A percentile compares a stretch with the other conserved stretches of the same genome.
These are phyloP conservation scores for Oryzias curvinotus DNA, from an alignment of 2,113 vertebrate species.

Conservation along the genomic window DNA sequence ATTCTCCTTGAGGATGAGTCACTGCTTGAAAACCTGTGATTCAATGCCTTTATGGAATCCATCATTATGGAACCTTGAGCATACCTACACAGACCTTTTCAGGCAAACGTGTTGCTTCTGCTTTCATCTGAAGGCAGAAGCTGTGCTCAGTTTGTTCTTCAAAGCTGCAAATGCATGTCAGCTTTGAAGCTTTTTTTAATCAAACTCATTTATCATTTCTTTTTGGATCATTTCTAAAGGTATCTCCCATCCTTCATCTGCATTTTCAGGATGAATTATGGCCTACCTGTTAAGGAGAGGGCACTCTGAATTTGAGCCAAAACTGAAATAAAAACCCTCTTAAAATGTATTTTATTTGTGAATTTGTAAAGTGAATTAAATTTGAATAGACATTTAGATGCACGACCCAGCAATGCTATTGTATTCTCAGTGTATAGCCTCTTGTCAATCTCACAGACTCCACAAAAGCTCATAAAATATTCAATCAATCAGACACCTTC, in stretches of 20 bases:
- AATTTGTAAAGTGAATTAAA: neutral
- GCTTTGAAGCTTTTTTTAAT: neutral
- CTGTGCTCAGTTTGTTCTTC: neutral
- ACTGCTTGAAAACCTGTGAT: conserved; percentile 24
- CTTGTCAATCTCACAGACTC: too few relatives aligned
- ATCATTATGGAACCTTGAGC: conserved; percentile 33
- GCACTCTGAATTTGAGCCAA: neutral
- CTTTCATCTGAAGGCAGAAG: conserved; percentile 16
- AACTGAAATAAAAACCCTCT: neutral
- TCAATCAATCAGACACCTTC: neutral
- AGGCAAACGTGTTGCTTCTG: neutral
- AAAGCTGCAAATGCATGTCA: neutral
- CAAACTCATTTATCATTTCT: neutral
- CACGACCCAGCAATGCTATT: too few relatives aligned
- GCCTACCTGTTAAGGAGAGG: conserved; percentile 26
- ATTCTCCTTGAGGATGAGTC: conserved; percentile 10
- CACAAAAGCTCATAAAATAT: conserved; percentile 3
- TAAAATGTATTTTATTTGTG: neutral
- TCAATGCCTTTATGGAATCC: conserved; percentile 16
- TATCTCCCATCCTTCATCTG: neutral
- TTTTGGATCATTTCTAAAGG: neutral
- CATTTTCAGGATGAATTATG: neutral
- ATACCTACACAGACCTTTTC: neutral
- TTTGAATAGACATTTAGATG: conserved; percentile 3
- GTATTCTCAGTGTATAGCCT: too few relatives aligned